phyloP scores from a whole-genome alignment of 1,140 invertebrate genomes.

The Galendromus occidentalis region DNA sequence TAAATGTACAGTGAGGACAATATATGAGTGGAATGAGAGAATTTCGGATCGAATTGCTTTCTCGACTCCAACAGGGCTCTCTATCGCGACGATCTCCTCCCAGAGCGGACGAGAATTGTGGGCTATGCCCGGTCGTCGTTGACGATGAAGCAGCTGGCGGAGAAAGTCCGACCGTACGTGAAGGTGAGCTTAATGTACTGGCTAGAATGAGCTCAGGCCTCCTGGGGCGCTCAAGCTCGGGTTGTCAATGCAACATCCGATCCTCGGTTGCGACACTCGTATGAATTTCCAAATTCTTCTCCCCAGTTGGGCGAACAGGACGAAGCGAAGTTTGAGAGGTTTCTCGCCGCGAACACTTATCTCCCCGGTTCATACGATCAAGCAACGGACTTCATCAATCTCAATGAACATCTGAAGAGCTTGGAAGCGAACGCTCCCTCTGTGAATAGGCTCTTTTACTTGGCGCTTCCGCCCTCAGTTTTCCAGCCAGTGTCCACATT shows the following conservation, averaged over 20 bases:
- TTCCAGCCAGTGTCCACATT: conserved; percentile 31
- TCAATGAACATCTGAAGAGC: conserved; percentile 22
- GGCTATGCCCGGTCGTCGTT: conserved; percentile 80
- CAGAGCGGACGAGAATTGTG: conserved; percentile 64
- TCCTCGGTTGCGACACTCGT: no score
- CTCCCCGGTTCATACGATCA: conserved; percentile 28
- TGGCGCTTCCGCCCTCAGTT: conserved; percentile 35
- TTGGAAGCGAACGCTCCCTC: conserved; percentile 17
- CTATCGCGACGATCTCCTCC: conserved; percentile 68
- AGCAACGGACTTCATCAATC: conserved; percentile 23
- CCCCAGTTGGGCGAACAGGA: conserved; percentile 26
- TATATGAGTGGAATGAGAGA: no score
- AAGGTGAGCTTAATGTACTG: conserved; percentile 37
- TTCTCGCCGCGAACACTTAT: conserved; percentile 31
- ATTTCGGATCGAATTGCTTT: no score
- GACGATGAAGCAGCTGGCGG: conserved; percentile 45
- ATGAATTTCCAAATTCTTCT: not conserved
- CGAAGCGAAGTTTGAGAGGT: conserved; percentile 26
- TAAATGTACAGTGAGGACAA: no score
- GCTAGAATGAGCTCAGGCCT: no score
- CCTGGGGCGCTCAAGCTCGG: no score
- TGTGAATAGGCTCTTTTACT: conserved; percentile 32
- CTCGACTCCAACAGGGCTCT: conserved; percentile 40
- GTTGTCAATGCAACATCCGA: no score
- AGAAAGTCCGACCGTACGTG: conserved; percentile 48